Evolutionary conservation across 2,888 invertebrate genomes (phyloP).

Genomic region (Pachydiplax longipennis): DNA sequence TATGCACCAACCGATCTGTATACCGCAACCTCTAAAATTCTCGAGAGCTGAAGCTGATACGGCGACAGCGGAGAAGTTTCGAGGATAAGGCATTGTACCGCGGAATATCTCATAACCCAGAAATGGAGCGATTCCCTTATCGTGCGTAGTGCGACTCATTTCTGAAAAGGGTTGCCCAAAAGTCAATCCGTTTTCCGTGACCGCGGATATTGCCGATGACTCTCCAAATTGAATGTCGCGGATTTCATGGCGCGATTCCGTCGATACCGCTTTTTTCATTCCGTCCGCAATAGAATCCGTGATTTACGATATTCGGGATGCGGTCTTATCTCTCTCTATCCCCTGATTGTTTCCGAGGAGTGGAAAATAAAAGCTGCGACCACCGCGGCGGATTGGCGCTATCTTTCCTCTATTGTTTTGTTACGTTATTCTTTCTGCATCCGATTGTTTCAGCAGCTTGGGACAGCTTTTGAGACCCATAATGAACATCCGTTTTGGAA

Average conservation of each 20-base stretch:
- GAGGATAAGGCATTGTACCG: too few species aligned
- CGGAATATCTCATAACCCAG: too few species aligned
- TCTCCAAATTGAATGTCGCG: background rate
- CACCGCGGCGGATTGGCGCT: too few species aligned
- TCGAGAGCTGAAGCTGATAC: too few species aligned
- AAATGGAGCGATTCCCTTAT: background rate
- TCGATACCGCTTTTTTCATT: background rate
- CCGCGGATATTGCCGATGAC: background rate
- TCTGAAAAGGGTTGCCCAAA: background rate
- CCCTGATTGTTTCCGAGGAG: background rate
- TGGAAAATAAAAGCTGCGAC: background rate
- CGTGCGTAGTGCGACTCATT: background rate
- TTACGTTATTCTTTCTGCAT: too few species aligned
- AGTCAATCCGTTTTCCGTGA: background rate
- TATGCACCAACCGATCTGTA: too few species aligned
- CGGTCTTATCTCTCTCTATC: background rate
- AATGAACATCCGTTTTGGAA: too few species aligned
- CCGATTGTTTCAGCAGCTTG: too few species aligned
- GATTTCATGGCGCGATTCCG: background rate
- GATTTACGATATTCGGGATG: background rate
- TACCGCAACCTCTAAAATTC: too few species aligned
- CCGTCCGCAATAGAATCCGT: background rate
- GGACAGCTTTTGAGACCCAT: too few species aligned
- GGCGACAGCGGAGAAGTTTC: too few species aligned
- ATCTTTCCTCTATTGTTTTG: too few species aligned